phyloP scores from a whole-genome alignment of 2,888 invertebrate species.

The Stratiomys singularior region DNA sequence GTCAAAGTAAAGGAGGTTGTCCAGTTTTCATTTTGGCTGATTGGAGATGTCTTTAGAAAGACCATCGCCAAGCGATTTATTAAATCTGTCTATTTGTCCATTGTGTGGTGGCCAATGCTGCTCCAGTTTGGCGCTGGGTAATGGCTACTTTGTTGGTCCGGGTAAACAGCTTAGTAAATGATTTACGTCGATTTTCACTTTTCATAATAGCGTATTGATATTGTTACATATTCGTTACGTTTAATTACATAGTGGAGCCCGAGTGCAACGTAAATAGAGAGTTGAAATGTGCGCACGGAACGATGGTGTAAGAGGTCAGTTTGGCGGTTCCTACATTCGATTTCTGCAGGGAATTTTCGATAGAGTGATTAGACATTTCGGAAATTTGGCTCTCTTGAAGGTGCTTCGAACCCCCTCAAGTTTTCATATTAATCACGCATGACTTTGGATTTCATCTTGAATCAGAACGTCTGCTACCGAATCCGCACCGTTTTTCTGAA shows the following conservation, averaged over 20 bases:
- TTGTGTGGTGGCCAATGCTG: background rate
- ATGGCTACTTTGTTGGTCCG: constrained; percentile 28
- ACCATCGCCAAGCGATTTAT: background rate
- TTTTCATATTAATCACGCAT: too few species aligned
- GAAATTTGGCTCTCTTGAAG: too few species aligned
- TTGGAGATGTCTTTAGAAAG: background rate
- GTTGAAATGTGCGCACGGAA: background rate
- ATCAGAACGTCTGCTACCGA: too few species aligned
- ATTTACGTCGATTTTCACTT: constrained; percentile 35
- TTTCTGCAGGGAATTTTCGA: too few species aligned
- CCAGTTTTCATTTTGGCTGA: background rate
- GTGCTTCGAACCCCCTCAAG: too few species aligned
- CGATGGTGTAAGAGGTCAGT: background rate
- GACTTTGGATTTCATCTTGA: too few species aligned
- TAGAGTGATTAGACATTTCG: too few species aligned
- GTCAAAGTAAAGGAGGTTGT: constrained; percentile 3
- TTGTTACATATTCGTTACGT: constrained; percentile 22
- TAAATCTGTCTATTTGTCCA: background rate
- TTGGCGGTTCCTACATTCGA: too few species aligned
- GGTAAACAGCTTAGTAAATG: background rate
- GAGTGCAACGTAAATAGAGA: constrained; percentile 41
- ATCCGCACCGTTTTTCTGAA: too few species aligned
- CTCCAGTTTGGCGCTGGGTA: background rate
- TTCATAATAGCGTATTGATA: constrained; percentile 3
- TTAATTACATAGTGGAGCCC: background rate